phyloP scores from a whole-genome alignment of 1,140 invertebrate species.

The Zaprionus inermis region DNA sequence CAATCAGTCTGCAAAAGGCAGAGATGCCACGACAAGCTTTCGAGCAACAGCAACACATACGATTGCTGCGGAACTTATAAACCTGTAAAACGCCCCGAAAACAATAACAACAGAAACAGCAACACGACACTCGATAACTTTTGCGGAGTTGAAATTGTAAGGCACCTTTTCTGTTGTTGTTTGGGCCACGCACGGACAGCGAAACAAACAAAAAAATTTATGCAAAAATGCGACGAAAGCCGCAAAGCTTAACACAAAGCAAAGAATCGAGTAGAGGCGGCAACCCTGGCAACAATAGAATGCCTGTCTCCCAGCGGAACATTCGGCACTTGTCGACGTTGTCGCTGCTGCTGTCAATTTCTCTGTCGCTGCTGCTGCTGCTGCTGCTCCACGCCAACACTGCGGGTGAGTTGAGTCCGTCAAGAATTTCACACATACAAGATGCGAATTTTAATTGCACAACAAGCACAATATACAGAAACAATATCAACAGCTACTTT shows the following conservation, averaged over 20 bases:
- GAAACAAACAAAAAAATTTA: slow-evolving; percentile 48
- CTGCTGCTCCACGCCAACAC: slow-evolving; percentile 62
- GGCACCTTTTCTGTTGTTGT: slow-evolving; percentile 5
- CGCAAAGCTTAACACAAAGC: slow-evolving; percentile 62
- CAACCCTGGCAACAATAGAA: slow-evolving; percentile 54
- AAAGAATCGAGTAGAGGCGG: slow-evolving; percentile 42
- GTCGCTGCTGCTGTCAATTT: slow-evolving; percentile 30
- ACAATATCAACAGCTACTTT: slow-evolving; percentile 18
- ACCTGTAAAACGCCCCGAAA: slow-evolving; percentile 8
- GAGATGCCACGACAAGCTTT: slow-evolving; percentile 55
- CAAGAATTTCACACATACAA: slow-evolving; percentile 67
- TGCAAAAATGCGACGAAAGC: slow-evolving; percentile 79
- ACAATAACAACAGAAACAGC: slow-evolving; percentile 32
- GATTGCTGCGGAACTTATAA: slow-evolving; percentile 13
- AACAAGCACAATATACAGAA: background rate
- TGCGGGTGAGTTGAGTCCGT: slow-evolving; percentile 57
- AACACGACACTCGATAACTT: slow-evolving; percentile 31
- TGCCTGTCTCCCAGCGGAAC: slow-evolving; percentile 48
- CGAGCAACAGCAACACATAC: slow-evolving; percentile 29
- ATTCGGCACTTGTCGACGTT: slow-evolving; percentile 64
- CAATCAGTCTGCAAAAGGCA: slow-evolving; percentile 20
- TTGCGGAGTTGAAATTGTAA: background rate
- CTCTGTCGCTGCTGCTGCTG: slow-evolving; percentile 41
- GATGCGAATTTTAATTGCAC: slow-evolving; percentile 57
- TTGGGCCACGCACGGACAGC: slow-evolving; percentile 23